Conservation (phyloP, 2,797 vertebrate species). For the Denticeps clupeoides region DNA sequence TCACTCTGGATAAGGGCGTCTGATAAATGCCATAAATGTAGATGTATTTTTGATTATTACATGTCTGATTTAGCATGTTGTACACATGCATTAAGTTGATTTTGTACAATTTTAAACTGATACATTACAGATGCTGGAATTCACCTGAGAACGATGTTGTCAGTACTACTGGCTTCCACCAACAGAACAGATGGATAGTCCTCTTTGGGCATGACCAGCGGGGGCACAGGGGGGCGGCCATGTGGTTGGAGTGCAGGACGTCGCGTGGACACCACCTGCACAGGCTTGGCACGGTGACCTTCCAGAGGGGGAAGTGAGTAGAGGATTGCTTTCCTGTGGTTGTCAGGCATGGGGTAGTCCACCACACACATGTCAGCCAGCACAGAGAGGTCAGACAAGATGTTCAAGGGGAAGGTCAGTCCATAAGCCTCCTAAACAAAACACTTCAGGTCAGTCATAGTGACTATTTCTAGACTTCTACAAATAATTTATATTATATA, state of each 20-base stretch:
- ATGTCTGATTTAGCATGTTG: too few species aligned
- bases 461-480: too few species aligned
- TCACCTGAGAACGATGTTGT: conserved; percentile 75
- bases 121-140: conserved; percentile 15
- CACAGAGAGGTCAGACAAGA: conserved; percentile 62
- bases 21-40: too few species aligned
- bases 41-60: too few species aligned
- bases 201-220: conserved; percentile 60
- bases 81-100: too few species aligned
- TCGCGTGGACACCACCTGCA: conserved; percentile 13
- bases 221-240: conserved; percentile 45
- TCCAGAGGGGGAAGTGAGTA: conserved; percentile 53
- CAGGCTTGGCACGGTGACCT: conserved; percentile 28
- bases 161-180: conserved; percentile 67
- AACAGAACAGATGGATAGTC: conserved; percentile 78
- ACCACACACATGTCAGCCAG: conserved; percentile 70
- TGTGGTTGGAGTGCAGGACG: conserved; percentile 19
- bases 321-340: conserved; percentile 77
- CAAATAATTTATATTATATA: too few species aligned
- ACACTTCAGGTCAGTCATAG: neutral
- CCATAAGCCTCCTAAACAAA: conserved; percentile 64
- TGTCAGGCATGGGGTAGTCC: conserved; percentile 63
- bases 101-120: neutral
- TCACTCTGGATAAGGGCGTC: too few species aligned
- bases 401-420: conserved; percentile 61